Evolutionary conservation across 2,888 invertebrate species (phyloP).

Genomic region (Tachina lurida): DNA sequence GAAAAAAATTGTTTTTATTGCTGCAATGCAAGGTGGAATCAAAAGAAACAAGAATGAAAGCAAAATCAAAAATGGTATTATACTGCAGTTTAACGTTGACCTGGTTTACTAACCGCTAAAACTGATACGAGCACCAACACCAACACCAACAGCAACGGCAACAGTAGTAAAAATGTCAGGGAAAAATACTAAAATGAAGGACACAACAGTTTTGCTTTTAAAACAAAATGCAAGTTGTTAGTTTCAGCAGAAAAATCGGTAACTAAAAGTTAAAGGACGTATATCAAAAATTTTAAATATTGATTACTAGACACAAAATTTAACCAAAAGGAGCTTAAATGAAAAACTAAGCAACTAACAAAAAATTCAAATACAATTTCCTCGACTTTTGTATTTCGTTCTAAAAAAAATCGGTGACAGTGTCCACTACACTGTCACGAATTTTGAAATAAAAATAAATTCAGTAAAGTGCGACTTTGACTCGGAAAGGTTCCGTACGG

Average conservation of each 20-base stretch:
- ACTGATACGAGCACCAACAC: constrained; percentile 16
- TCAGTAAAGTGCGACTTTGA: no score
- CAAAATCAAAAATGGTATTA: constrained; percentile 32
- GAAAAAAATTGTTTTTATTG: constrained; percentile 19
- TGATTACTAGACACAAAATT: neutral
- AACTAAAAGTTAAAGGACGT: neutral
- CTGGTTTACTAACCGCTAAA: constrained; percentile 68
- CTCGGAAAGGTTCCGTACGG: no score
- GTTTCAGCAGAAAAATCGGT: constrained; percentile 17
- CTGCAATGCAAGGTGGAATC: constrained; percentile 30
- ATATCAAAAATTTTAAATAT: neutral
- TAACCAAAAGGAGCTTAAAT: no score
- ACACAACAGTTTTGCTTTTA: constrained; percentile 19
- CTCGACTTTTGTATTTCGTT: no score
- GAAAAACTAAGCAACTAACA: no score
- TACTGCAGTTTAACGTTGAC: constrained; percentile 54
- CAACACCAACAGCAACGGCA: constrained; percentile 2
- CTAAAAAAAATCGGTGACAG: no score
- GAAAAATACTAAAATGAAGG: constrained; percentile 56
- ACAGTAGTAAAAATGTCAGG: constrained; percentile 54
- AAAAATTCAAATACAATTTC: no score
- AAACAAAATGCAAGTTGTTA: neutral
- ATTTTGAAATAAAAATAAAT: no score
- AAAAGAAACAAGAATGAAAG: constrained; percentile 32
- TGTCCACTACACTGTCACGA: no score